Evolutionary conservation across 2,888 invertebrate species (phyloP), one percentile per base, ranked within the genome.

Genomic region (Troilus luridus): DNA sequence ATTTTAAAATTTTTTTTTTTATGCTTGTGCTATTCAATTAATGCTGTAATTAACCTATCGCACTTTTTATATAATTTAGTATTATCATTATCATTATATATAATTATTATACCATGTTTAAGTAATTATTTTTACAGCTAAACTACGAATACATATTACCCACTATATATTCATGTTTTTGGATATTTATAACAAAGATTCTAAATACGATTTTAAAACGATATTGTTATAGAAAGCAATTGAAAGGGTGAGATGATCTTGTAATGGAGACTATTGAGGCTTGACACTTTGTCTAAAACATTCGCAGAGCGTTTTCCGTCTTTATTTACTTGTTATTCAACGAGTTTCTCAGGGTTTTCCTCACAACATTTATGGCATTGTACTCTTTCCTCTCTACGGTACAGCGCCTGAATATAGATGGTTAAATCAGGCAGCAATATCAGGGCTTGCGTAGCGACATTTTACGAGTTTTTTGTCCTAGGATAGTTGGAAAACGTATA

Each of bases 251-350:
- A 41, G 27, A 77, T 41, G 72, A 24, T 41, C 14, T 19, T 27
- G 72, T 77, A 41, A 41, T 17, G 17, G 72, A 9, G 17, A 24
- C 12, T 24, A 24, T 24, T 7, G 67, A 67, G 41, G 17, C 17
- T 77, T 27, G 72, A 41, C 72, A 77, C 72, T 77, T 77, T 8
- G 41, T 77, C 72, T 41, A 77, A 77, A 14, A 77, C 72, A 41
- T 77, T 77, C 72, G 0, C 72, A 8, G 8, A 9, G 72, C 41
- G 17, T 77, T 77, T 77, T 41, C 72, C 8, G 41, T 41, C 27
- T 77, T 77, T 77, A 77, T 77, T 77, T 77, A 77, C 72, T 77
- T 77, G 72, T 77, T 77, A 77, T 77, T 77, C 72, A 77, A 19
- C 27, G 72, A 77, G 72, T 77, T 77, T 0, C 41, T 27, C 72